phyloP scores from a whole-genome alignment of 2,113 vertebrate genomes.

The Daboia siamensis region DNA sequence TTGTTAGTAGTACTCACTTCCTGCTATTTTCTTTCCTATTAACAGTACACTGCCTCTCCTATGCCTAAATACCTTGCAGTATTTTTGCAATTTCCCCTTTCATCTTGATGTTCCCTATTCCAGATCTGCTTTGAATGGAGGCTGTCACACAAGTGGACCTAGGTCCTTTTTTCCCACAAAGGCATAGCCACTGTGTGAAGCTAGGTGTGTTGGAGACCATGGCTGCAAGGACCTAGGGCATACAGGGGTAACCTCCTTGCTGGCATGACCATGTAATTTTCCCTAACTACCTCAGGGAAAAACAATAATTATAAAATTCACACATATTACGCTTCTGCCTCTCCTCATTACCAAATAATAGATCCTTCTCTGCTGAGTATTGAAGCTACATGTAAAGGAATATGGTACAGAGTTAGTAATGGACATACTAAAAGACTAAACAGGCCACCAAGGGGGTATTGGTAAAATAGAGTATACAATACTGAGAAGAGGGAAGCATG shows the following conservation, averaged over 20 bases:
- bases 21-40: background rate
- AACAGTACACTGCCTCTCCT: background rate
- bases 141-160: no score
- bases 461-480: background rate
- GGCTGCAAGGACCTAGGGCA: background rate
- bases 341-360: background rate
- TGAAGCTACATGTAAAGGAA: background rate
- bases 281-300: no score
- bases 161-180: background rate
- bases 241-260: background rate
- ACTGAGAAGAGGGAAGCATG: background rate
- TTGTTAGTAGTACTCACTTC: background rate
- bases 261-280: background rate
- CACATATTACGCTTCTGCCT: no score
- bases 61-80: background rate
- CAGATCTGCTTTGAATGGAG: background rate
- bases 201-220: background rate
- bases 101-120: background rate
- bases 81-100: background rate
- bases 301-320: background rate
- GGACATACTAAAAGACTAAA: background rate
- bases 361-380: background rate
- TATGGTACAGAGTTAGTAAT: background rate
- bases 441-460: background rate
- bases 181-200: background rate